These are phyloP conservation scores for Saccostrea cuccullata DNA, from an alignment of 1,140 invertebrate genomes.

Conservation along the genomic window DNA sequence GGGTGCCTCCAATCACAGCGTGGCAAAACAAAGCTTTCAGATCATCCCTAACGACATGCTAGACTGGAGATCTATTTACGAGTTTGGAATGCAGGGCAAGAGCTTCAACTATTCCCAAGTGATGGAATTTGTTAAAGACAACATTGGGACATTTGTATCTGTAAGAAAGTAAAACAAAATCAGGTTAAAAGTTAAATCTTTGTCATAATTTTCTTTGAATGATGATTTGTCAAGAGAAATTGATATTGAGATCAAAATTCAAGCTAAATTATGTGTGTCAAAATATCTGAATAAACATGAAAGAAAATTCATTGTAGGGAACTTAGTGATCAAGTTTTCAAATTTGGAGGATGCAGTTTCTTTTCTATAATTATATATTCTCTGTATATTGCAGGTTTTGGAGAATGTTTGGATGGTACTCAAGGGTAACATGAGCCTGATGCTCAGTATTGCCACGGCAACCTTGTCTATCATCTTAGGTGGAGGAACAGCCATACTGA, in stretches of 20 bases:
- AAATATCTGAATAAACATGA: too few species aligned
- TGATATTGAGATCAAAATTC: too few species aligned
- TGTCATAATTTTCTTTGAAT: too few species aligned
- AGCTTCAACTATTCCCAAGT: constrained; percentile 69
- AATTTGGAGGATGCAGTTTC: too few species aligned
- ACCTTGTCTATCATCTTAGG: constrained; percentile 92
- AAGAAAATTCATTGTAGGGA: too few species aligned
- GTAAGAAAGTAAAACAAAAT: constrained; percentile 79
- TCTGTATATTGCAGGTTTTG: constrained; percentile 78
- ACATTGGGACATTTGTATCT: constrained; percentile 93
- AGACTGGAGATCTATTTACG: constrained; percentile 83
- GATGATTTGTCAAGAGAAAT: too few species aligned
- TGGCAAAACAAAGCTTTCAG: constrained; percentile 43
- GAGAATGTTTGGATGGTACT: constrained; percentile 96
- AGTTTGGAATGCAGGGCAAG: constrained; percentile 87
- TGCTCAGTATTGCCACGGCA: constrained; percentile 91
- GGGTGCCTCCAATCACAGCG: constrained; percentile 60
- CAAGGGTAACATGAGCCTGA: constrained; percentile 94
- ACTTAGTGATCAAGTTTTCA: too few species aligned
- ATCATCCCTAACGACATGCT: constrained; percentile 56
- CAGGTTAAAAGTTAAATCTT: background rate
- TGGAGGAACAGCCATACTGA: constrained; percentile 94
- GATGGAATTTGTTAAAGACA: constrained; percentile 89
- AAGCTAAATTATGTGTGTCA: too few species aligned
- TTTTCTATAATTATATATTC: too few species aligned